Evolutionary conservation across 2,888 invertebrate species (phyloP).

Genomic region (Girardia tigrina): DNA sequence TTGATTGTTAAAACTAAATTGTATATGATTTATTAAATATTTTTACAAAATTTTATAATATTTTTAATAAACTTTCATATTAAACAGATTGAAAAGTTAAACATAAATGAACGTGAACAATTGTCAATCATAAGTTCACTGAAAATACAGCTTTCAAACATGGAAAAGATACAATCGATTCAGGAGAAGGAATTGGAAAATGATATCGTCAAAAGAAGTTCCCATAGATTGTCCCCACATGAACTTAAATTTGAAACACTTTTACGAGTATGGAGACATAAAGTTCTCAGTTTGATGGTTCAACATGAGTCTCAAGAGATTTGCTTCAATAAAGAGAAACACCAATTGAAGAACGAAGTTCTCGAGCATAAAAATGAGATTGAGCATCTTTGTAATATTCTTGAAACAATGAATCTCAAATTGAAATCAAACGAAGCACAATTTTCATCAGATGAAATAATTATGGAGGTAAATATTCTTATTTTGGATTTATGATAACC

Average conservation of each 20-base stretch:
- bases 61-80: background rate
- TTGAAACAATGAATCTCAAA: no score
- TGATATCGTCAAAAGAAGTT: background rate
- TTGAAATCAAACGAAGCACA: no score
- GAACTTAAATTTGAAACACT: background rate
- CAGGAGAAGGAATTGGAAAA: background rate
- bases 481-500: no score
- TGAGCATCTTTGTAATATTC: no score
- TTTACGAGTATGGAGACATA: background rate
- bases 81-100: background rate
- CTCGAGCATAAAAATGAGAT: no score
- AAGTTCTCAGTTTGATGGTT: background rate
- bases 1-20: no score
- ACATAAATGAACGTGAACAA: background rate
- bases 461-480: no score
- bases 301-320: background rate
- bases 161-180: background rate
- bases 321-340: background rate
- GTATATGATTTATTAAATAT: no score
- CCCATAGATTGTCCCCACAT: background rate
- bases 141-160: slow-evolving; percentile 19
- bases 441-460: no score
- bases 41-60: no score
- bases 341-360: no score
- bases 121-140: background rate